Evolutionary conservation across 2,888 invertebrate species (phyloP), one percentile per base, ranked within the genome.

Genomic region (Zygothrica quintamaculata): DNA sequence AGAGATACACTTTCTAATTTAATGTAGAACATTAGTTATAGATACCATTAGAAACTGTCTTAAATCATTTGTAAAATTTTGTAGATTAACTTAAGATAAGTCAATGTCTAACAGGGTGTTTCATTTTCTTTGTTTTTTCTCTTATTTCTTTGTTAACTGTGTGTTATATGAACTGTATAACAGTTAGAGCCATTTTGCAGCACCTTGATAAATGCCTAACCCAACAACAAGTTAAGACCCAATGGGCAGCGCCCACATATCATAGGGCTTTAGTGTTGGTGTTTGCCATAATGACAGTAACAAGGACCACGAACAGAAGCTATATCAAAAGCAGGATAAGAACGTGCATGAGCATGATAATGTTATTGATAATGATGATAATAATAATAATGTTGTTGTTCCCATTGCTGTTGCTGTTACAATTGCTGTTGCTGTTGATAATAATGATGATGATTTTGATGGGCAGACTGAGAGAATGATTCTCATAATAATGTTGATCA

Each of bases 401-500:
- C n/a, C n/a, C n/a, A n/a, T n/a, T n/a, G n/a, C n/a, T 26, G 26
- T 48, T 18, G 12, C 53, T 42, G 48, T 33, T 29, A 34, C 13
- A 16, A 31, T 39, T 31, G 12, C 43, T 8, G 16, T 48, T 43
- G 33, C 37, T 11, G 22, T 46, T 42, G 53, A 52, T 52, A 47
- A 34, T 52, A 33, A 15, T 33, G 33, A 40, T 43, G 22, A 51
- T 34, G 33, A 56, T 36, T 40, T 40, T 46, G 44, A 42, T 48
- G 42, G 18, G 26, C 13, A n/a, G 44, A 29, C 46, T 12, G 46
- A 29, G 25, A 37, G 58, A 58, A 57, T 60, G 86, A 82, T 82
- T 57, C 60, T 55, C 55, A 42, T 37, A 77, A 74, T 77, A 66
- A 64, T 77, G 67, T 86, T 84, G 87, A 81, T 84, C 81, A 84